Evolutionary conservation across 92 coral and sea anemone genomes (phyloP).

Genomic region (Epizoanthus rinbou): DNA sequence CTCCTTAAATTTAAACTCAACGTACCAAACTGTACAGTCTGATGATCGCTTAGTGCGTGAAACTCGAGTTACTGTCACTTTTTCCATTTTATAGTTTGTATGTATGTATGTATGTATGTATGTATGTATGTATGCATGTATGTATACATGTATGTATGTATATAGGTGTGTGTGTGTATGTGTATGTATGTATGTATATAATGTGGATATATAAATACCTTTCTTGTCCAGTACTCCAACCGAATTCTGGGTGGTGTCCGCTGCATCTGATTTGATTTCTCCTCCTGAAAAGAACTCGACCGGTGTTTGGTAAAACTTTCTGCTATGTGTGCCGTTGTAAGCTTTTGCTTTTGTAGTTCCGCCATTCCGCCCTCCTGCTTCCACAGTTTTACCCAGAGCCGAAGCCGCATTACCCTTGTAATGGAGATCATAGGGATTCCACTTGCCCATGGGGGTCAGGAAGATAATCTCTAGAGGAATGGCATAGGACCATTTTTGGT

Average conservation of each 20-base stretch:
- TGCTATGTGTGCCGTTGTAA: constrained; percentile 67
- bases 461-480: constrained; percentile 91
- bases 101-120: no score
- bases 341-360: constrained; percentile 69
- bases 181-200: no score
- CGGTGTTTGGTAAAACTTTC: constrained; percentile 67
- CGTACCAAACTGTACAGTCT: no score
- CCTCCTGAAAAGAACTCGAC: constrained; percentile 66
- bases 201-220: no score
- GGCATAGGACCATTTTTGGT: constrained; percentile 87
- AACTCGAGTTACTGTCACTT: no score
- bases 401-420: constrained; percentile 67
- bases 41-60: no score
- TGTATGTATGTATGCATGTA: no score
- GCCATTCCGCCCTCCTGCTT: constrained; percentile 64
- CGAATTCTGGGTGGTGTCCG: constrained; percentile 71
- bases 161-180: no score
- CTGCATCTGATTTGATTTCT: constrained; percentile 62
- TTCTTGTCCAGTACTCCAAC: constrained; percentile 71
- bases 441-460: constrained; percentile 83
- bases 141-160: no score
- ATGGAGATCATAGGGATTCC: constrained; percentile 86
- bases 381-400: constrained; percentile 71
- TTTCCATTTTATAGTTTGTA: no score
- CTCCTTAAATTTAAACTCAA: no score